A percentile compares a stretch with the other conserved stretches of the same genome.
Conservation (phyloP, 2,113 vertebrate genomes). For the Leptodactylus fuscus region DNA sequence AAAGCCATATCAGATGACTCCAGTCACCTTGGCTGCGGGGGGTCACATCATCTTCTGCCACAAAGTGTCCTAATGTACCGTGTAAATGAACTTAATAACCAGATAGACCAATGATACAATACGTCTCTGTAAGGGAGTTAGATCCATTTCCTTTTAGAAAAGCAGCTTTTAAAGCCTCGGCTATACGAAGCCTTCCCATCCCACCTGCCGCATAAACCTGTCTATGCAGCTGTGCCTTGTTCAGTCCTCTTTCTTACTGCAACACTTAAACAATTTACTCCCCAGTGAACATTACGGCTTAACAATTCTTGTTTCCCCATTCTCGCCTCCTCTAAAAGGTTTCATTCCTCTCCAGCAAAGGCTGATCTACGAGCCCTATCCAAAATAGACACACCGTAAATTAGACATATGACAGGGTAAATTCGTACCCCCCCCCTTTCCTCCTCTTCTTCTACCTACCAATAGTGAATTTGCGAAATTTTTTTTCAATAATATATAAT, state of each 20-base stretch:
- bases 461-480: neutral
- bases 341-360: constrained; percentile 33
- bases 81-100: constrained; percentile 11
- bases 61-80: constrained; percentile 13
- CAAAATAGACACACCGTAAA: constrained; percentile 49
- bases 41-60: neutral
- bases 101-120: neutral
- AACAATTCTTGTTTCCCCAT: constrained; percentile 40
- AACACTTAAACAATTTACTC: constrained; percentile 49
- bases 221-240: constrained; percentile 23
- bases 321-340: constrained; percentile 44
- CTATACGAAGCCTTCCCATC: constrained; percentile 4
- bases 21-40: constrained; percentile 1
- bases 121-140: neutral
- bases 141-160: neutral
- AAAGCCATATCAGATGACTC: neutral
- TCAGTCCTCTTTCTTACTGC: constrained; percentile 27
- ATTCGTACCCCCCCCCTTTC: neutral
- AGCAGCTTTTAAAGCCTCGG: neutral
- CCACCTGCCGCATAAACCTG: constrained; percentile 44
- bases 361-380: constrained; percentile 57
- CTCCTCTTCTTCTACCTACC: neutral
- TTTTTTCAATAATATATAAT: constrained; percentile 26
- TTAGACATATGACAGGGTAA: constrained; percentile 29
- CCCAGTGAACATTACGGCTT: constrained; percentile 52